These are phyloP conservation scores for Penaeus chinensis DNA, from an alignment of 1,140 invertebrate species.

Conservation along the genomic window DNA sequence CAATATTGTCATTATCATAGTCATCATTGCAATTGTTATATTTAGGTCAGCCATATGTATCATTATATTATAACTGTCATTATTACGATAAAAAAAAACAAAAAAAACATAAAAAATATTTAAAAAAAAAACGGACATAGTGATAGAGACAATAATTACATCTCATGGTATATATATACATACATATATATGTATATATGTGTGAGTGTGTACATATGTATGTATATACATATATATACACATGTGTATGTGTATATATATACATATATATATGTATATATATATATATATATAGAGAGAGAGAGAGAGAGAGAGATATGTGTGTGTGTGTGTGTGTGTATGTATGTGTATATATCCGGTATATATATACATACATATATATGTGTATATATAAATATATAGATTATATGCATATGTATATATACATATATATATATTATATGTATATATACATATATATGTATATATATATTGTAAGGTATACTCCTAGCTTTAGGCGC, in stretches of 20 bases:
- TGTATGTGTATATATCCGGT: slow-evolving; percentile 26
- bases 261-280: slow-evolving; percentile 11
- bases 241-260: not conserved
- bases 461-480: not conserved
- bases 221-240: not conserved
- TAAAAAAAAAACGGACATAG: not conserved
- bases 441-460: slow-evolving; percentile 25
- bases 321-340: not conserved
- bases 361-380: slow-evolving; percentile 37
- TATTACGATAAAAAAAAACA: no score
- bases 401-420: not conserved
- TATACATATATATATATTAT: slow-evolving; percentile 9
- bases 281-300: slow-evolving; percentile 12
- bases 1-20: no score
- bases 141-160: not conserved
- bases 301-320: not conserved
- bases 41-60: no score
- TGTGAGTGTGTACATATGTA: slow-evolving; percentile 6
- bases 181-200: slow-evolving; percentile 27
- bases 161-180: not conserved
- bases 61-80: no score
- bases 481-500: no score
- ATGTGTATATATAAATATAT: not conserved
- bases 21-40: no score
- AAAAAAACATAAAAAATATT: slow-evolving; percentile 7